Base-by-base conservation (phyloP, 2,888 invertebrate genomes). In the Cosmopolites sordidus region DNA sequence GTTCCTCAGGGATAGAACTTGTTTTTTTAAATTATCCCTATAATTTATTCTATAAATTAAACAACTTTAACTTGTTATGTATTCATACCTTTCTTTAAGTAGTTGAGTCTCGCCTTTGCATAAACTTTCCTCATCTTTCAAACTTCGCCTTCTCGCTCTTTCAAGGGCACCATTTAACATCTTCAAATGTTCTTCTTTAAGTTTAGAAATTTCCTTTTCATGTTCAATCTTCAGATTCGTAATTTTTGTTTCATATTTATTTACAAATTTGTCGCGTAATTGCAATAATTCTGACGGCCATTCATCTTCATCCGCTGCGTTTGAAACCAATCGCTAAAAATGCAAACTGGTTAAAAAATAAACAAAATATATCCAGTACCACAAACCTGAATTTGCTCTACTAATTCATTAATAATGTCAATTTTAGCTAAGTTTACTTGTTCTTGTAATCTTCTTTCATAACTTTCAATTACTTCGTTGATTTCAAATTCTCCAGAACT, bases 221-320 rank as follows among this genome's bases (percentile, higher is more conserved):
- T 84, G 81, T 61, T 75, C 73, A 41, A 77, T 74, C 65, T 79
- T 78, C 58, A 83, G 63, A 55, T 80, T 77, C 37, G 77, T 78
- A 17, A 83, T 79, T 69, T 83, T 78, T 55, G 75, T 70, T 68
- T 81, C 80, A 65, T 82, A 81, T 68, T 84, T 84, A 16, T 81
- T 81, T 48, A 85, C 82, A 58, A 89, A 85, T 74, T 83, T 84
- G 73, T 87, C 84, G 12, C 86, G 76, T 33, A 89, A 73, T 60
- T 85, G 80, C 46, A 87, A 77, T 60, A 89, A 76, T 74, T 89
- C 89, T 55, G 82, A 73, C 37, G 89, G 88, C 86, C 87, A 88
- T 79, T 85, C 83, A 70, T 84, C 81, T 67, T 84, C 84, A 48
- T 83, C 83, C 57, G 80, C 78, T 16, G 87, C 84, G 65, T 82